Evolutionary conservation across 2,888 invertebrate genomes (phyloP).

Genomic region (Folsomia manolachei): DNA sequence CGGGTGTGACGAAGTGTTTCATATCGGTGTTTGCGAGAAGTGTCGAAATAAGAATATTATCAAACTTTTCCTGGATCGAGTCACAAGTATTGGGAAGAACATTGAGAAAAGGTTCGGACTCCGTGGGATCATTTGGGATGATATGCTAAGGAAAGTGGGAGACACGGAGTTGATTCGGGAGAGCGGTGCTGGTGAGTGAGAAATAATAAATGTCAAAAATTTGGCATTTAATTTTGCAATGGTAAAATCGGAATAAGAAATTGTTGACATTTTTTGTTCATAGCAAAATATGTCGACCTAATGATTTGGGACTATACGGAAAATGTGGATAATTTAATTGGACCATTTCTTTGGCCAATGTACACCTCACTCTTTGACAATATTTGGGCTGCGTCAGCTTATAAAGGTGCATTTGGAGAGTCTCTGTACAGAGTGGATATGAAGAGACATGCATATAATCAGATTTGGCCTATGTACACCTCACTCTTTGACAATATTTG

Average conservation of each 20-base stretch:
- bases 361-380: constrained; percentile 64
- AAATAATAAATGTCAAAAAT: too few species aligned
- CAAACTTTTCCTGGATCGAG: too few species aligned
- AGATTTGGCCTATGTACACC: constrained; percentile 61
- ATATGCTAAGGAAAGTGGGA: constrained; percentile 67
- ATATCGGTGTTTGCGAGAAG: too few species aligned
- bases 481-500: constrained; percentile 67
- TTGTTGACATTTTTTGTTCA: constrained; percentile 65
- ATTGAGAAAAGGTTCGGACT: constrained; percentile 53
- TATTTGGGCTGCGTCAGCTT: constrained; percentile 79
- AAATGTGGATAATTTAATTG: constrained; percentile 45
- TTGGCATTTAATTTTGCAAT: too few species aligned
- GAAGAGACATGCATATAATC: background rate
- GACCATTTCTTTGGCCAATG: constrained; percentile 58
- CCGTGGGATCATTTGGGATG: constrained; percentile 64
- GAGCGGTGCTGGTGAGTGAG: too few species aligned
- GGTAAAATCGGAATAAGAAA: constrained; percentile 56
- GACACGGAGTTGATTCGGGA: too few species aligned
- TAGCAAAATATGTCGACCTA: constrained; percentile 80
- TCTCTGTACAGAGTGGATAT: constrained; percentile 57
- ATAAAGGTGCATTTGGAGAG: constrained; percentile 70
- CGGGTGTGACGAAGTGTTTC: constrained; percentile 79
- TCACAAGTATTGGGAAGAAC: constrained; percentile 57
- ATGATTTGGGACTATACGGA: constrained; percentile 21
- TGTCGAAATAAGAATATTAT: too few species aligned